These are phyloP conservation scores for Dexiosoma caninum DNA, from an alignment of 2,888 invertebrate genomes.

Conservation along the genomic window DNA sequence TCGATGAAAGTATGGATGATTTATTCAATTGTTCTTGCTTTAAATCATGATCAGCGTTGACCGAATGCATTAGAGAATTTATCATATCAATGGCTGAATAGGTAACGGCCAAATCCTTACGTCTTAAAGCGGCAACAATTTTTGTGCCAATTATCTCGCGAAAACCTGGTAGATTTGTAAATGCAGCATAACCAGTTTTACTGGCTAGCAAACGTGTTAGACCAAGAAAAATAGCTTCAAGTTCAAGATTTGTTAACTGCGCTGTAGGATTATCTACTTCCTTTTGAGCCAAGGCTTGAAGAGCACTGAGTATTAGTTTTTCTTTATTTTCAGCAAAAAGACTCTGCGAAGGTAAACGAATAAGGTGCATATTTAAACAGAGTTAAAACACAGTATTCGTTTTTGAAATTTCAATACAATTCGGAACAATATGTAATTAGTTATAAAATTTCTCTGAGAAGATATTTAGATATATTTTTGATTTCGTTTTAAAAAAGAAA, in stretches of 20 bases:
- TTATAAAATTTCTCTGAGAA: too few relatives aligned
- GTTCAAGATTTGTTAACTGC: slow-evolving; percentile 82
- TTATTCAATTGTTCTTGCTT: slow-evolving; percentile 99
- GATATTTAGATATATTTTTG: too few relatives aligned
- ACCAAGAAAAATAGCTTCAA: slow-evolving; percentile 97
- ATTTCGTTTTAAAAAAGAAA: background rate
- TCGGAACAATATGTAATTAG: too few relatives aligned
- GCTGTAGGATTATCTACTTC: slow-evolving; percentile 81
- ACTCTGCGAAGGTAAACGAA: slow-evolving; percentile 85
- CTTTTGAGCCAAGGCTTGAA: slow-evolving; percentile 89
- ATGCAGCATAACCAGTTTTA: slow-evolving; percentile 98
- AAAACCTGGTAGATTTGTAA: slow-evolving; percentile 94
- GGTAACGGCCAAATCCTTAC: slow-evolving; percentile 92
- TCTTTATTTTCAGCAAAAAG: slow-evolving; percentile 99
- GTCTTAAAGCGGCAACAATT: slow-evolving; percentile 92
- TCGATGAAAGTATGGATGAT: slow-evolving; percentile 93
- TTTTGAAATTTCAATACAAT: too few relatives aligned
- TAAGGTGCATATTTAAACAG: too few relatives aligned
- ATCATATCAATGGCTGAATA: slow-evolving; percentile 98
- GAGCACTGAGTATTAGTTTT: slow-evolving; percentile 94
- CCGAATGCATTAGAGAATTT: slow-evolving; percentile 98
- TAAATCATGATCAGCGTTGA: slow-evolving; percentile 97
- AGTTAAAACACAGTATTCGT: too few relatives aligned
- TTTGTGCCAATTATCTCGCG: slow-evolving; percentile 96
- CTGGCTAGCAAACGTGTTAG: slow-evolving; percentile 95